A percentile compares a stretch with the other conserved stretches of the same genome.
phyloP scores from a whole-genome alignment of 2,888 invertebrate genomes.

The Drosophila suboccidentalis region DNA sequence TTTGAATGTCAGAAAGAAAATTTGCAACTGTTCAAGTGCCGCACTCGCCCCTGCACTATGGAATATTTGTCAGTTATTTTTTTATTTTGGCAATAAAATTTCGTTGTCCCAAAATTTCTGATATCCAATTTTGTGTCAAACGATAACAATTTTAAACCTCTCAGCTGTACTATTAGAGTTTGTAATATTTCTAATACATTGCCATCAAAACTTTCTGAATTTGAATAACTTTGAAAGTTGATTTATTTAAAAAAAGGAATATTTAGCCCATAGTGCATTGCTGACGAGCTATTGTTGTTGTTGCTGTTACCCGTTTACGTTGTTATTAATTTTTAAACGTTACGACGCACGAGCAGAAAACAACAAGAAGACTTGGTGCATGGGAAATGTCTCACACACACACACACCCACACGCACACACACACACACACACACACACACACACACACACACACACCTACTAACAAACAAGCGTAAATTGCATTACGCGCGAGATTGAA shows the following conservation, averaged over 20 bases:
- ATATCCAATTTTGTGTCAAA: no score
- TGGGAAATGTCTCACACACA: conserved; percentile 41
- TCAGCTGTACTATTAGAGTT: no score
- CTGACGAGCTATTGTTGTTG: conserved; percentile 9
- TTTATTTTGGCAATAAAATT: no score
- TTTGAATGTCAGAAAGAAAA: conserved; percentile 52
- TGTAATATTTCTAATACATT: no score
- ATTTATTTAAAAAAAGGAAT: no score
- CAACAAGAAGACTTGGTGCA: conserved; percentile 43
- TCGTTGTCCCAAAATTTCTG: no score
- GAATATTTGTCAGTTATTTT: neutral
- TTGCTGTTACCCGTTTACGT: conserved; percentile 38
- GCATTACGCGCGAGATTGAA: conserved; percentile 29
- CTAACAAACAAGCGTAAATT: conserved; percentile 30
- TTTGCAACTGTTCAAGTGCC: conserved; percentile 60
- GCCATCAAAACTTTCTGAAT: no score
- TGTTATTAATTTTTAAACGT: conserved; percentile 74
- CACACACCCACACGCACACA: conserved; percentile 23
- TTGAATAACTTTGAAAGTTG: no score
- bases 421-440: conserved; percentile 27
- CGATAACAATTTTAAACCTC: no score
- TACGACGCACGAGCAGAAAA: conserved; percentile 47
- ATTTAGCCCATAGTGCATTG: neutral
- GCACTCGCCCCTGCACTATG: conserved; percentile 15
- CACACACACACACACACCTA: conserved; percentile 24